phyloP scores from a whole-genome alignment of 2,888 invertebrate species.

The Temnothorax rugatulus region DNA sequence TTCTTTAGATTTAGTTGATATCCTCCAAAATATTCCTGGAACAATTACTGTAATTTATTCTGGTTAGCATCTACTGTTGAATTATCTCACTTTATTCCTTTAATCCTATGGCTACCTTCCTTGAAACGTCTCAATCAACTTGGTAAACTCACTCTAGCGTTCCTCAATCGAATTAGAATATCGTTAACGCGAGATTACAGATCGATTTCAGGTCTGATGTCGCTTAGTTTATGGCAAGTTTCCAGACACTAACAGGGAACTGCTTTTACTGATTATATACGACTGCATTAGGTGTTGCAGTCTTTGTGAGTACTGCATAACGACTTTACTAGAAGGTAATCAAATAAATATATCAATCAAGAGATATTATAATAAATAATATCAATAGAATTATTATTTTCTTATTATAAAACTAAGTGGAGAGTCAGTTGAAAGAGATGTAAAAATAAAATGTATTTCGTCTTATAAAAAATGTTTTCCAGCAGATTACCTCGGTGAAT shows the following conservation, averaged over 20 bases:
- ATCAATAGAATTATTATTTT: not conserved
- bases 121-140: slow-evolving; percentile 53
- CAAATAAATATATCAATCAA: slow-evolving; percentile 2
- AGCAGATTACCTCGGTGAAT: slow-evolving; percentile 18
- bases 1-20: not conserved
- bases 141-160: slow-evolving; percentile 48
- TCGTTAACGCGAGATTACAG: slow-evolving; percentile 59
- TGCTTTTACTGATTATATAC: slow-evolving; percentile 41
- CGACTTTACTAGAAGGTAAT: not conserved
- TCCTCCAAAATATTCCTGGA: not conserved
- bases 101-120: slow-evolving; percentile 27
- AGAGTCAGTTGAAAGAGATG: not conserved
- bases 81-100: slow-evolving; percentile 50
- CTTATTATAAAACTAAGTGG: not conserved
- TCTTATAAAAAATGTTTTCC: not conserved
- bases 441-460: not conserved
- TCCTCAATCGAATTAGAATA: slow-evolving; percentile 51
- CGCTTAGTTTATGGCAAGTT: slow-evolving; percentile 52
- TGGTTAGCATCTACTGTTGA: slow-evolving; percentile 41
- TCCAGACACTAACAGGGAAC: slow-evolving; percentile 46
- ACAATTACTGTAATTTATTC: slow-evolving; percentile 31
- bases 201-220: slow-evolving; percentile 58
- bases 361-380: not conserved
- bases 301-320: slow-evolving; percentile 22
- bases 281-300: slow-evolving; percentile 21